Percentiles rank a stretch among this genome's conserved stretches.
Conservation (phyloP, 53 echinoderm and acorn worm species). For the Arbacia lixula region DNA sequence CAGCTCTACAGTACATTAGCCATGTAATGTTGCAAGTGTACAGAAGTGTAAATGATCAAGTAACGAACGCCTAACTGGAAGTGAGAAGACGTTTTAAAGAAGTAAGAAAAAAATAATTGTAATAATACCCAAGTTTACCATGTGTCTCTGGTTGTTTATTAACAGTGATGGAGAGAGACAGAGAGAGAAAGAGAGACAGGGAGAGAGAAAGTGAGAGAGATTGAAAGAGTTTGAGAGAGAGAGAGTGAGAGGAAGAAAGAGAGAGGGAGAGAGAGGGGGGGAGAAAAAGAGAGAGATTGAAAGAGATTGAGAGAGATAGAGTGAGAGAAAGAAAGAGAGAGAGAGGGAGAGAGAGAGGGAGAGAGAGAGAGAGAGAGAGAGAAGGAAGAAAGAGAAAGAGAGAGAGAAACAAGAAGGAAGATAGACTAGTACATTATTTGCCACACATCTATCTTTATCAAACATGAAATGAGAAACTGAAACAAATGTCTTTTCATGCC, state of each 20-base stretch:
- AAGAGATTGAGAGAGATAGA: background rate
- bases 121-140: constrained; percentile 35
- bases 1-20: constrained; percentile 17
- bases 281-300: background rate
- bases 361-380: background rate
- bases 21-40: constrained; percentile 28
- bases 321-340: background rate
- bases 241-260: background rate
- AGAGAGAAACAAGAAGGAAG: background rate
- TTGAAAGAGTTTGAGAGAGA: background rate
- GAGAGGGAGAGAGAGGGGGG: background rate
- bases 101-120: constrained; percentile 26
- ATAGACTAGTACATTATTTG: no score
- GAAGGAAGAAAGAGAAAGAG: background rate
- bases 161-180: background rate
- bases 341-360: background rate
- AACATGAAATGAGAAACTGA: no score
- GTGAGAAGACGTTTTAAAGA: background rate
- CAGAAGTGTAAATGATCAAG: constrained; percentile 38
- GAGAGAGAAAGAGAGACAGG: background rate
- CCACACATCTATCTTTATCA: no score
- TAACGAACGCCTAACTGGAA: background rate
- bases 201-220: no score
- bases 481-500: no score
- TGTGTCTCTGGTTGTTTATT: background rate